phyloP scores from a whole-genome alignment of 2,113 vertebrate species.

The Pipra filicauda region DNA sequence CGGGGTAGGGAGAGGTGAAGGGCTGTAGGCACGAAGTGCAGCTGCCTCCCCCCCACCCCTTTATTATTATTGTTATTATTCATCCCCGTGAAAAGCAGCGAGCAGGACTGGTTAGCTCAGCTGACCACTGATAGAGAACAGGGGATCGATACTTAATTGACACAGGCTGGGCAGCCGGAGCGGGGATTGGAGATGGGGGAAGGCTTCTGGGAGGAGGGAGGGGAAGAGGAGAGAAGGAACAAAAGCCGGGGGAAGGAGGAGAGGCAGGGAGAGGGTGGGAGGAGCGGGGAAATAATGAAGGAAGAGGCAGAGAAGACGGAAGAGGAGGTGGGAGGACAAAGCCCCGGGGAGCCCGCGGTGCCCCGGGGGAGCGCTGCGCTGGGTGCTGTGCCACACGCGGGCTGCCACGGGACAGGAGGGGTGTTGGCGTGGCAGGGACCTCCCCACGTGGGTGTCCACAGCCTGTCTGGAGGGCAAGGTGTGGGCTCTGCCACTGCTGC shows the following conservation, averaged over 20 bases:
- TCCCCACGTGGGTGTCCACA: fast-evolving
- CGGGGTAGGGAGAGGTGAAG: conserved; percentile 59
- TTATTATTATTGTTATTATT: conserved; percentile 69
- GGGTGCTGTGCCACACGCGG: not conserved
- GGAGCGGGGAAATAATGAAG: conserved; percentile 3
- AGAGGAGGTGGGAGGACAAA: not conserved
- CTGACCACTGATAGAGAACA: conserved; percentile 70
- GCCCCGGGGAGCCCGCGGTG: not conserved
- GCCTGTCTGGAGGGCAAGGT: fast-evolving
- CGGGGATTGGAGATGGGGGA: conserved; percentile 47
- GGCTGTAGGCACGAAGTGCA: conserved; percentile 52
- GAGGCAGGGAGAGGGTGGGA: conserved; percentile 49
- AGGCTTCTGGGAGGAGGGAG: conserved; percentile 51
- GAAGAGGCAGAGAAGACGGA: not conserved
- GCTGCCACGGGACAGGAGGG: not conserved
- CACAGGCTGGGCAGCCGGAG: conserved; percentile 55
- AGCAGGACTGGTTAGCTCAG: conserved; percentile 68
- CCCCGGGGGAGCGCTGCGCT: not conserved
- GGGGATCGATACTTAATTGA: conserved; percentile 66
- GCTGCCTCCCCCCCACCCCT: conserved; percentile 44
- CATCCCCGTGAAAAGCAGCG: conserved; percentile 47
- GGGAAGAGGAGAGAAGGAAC: conserved; percentile 49
- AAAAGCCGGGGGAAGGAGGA: conserved; percentile 34
- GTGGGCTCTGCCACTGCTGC: not conserved
- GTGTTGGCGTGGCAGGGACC: fast-evolving